Percentiles rank a stretch among this genome's conserved stretches.
These are phyloP conservation scores for Rattus norvegicus DNA, from an alignment of 2,113 vertebrate genomes.

Conservation along the genomic window DNA sequence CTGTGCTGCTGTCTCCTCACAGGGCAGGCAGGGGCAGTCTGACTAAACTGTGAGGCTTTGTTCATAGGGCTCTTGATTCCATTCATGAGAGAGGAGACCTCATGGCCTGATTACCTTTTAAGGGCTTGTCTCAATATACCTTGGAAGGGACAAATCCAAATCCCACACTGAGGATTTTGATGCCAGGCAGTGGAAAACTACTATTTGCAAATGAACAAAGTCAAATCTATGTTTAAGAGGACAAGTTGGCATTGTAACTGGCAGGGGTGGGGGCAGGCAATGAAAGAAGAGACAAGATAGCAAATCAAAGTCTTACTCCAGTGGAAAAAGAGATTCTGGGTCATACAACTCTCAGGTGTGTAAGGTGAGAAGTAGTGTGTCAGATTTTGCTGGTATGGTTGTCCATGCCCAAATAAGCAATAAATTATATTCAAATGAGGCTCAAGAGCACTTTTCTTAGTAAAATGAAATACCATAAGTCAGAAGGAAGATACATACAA, in stretches of 20 bases:
- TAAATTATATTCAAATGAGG: not conserved
- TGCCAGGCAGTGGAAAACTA: not conserved
- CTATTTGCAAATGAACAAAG: not conserved
- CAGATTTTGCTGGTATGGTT: not conserved
- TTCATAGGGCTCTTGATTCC: not conserved
- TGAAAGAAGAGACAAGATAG: not conserved
- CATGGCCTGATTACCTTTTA: not conserved
- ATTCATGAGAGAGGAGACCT: not conserved
- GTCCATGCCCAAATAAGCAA: not conserved
- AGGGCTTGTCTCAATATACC: not conserved
- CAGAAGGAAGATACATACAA: not conserved
- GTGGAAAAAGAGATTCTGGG: not conserved
- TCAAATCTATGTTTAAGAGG: not conserved
- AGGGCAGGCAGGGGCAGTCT: not conserved
- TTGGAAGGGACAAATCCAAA: not conserved
- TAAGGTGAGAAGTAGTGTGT: not conserved
- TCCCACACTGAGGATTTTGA: not conserved
- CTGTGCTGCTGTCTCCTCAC: not conserved
- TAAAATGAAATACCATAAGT: not conserved
- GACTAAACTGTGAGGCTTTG: not conserved
- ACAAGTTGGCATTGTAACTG: not conserved
- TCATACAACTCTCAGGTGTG: too few relatives aligned
- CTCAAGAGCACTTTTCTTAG: not conserved
- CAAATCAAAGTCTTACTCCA: not conserved
- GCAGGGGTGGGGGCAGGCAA: too few relatives aligned